Conservation (phyloP, 2,888 invertebrate genomes). For the Cacoxenus indagator region DNA sequence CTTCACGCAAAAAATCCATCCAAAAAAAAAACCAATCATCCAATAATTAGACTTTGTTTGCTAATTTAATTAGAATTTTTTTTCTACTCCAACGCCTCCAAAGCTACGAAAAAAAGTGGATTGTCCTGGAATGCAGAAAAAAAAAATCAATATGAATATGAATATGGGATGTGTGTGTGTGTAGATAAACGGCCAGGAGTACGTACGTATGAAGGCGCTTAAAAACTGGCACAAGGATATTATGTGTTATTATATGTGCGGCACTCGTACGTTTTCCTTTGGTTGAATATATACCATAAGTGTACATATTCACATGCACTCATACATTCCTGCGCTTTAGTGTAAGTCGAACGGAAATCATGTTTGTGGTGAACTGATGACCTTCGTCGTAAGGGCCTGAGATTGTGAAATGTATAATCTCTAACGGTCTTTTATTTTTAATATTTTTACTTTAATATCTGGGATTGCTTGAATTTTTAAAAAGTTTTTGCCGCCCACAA, state of each 20-base stretch:
- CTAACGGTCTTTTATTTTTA: no score
- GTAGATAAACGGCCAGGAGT: not conserved
- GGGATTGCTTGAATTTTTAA: no score
- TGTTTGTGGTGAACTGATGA: no score
- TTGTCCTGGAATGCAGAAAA: no score
- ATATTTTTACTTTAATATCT: no score
- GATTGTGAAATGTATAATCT: no score
- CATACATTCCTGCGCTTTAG: no score
- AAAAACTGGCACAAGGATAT: conserved; percentile 16
- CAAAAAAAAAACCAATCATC: no score
- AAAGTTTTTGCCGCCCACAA: not conserved
- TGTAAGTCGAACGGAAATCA: no score
- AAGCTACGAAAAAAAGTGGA: not conserved
- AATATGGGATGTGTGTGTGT: not conserved
- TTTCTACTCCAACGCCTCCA: not conserved
- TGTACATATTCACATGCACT: not conserved
- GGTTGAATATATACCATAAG: not conserved
- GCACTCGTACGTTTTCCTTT: not conserved
- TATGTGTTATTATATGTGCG: no score
- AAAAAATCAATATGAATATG: conserved; percentile 1
- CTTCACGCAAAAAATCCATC: no score
- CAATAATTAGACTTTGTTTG: not conserved
- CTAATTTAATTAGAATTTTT: not conserved
- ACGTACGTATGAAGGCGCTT: not conserved
- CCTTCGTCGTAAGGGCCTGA: no score